Evolutionary conservation across 64 coral and sea anemone species (phyloP).

Genomic region (Pocillopora damicornis): DNA sequence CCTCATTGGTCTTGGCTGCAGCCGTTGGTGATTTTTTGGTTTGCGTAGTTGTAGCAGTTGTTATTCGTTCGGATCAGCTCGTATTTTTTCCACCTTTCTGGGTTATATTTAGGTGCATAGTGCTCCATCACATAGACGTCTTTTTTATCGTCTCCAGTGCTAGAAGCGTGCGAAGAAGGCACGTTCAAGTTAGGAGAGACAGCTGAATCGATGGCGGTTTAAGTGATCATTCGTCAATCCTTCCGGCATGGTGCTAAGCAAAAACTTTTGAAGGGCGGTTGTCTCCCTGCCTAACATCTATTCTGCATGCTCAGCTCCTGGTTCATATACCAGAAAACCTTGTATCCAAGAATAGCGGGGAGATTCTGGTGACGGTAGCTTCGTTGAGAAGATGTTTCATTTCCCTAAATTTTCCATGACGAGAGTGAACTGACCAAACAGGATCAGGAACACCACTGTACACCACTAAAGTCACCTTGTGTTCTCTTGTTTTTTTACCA

Average conservation of each 20-base stretch:
- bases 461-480: conserved; percentile 9
- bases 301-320: neutral
- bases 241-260: conserved; percentile 37
- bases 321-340: conserved; percentile 11
- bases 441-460: conserved; percentile 29
- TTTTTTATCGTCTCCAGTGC: neutral
- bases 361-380: neutral
- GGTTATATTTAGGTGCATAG: conserved; percentile 40
- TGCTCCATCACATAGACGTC: neutral
- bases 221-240: neutral
- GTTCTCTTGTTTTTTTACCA: neutral
- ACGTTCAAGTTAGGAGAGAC: neutral
- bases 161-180: neutral
- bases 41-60: conserved; percentile 58
- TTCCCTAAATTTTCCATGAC: neutral
- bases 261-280: neutral
- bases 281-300: conserved; percentile 25
- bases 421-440: neutral
- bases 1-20: neutral
- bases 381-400: conserved; percentile 5
- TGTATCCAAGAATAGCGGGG: conserved; percentile 13
- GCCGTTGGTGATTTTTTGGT: conserved; percentile 51
- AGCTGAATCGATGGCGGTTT: conserved; percentile 1
- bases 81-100: neutral
- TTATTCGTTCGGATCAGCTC: neutral